Evolutionary conservation across 2,797 vertebrate genomes (phyloP).

Genomic region (Enteromius fasciolatus): DNA sequence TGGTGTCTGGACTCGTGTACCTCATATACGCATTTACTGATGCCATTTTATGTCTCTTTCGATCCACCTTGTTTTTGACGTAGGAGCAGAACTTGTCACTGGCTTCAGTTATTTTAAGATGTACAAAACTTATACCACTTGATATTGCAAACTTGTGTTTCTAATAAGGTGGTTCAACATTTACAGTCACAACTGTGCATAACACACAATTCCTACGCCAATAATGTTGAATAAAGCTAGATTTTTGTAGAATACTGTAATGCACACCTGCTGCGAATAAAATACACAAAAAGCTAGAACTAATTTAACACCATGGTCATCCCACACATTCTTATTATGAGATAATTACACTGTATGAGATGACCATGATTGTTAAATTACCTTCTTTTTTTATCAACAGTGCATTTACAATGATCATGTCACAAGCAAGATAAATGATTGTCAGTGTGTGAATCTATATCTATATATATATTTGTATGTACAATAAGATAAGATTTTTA

Average conservation of each 20-base stretch:
- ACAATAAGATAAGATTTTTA: not conserved
- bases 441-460: no score
- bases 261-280: not conserved
- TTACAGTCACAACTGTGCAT: not conserved
- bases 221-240: not conserved
- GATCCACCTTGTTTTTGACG: not conserved
- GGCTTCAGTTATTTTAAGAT: not conserved
- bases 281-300: no score
- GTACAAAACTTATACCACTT: not conserved
- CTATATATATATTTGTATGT: not conserved
- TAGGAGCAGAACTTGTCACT: not conserved
- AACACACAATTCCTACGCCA: not conserved
- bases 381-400: no score
- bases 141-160: not conserved
- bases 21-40: not conserved
- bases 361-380: no score
- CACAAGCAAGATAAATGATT: no score
- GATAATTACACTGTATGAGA: no score
- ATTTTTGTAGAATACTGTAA: not conserved
- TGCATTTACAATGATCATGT: no score
- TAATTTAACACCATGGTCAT: not conserved
- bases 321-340: not conserved
- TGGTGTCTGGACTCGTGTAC: slow-evolving; percentile 54
- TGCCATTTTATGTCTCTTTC: not conserved
- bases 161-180: not conserved